Evolutionary conservation across 2,113 vertebrate species (phyloP).

Genomic region (Bagarius yarrelli): DNA sequence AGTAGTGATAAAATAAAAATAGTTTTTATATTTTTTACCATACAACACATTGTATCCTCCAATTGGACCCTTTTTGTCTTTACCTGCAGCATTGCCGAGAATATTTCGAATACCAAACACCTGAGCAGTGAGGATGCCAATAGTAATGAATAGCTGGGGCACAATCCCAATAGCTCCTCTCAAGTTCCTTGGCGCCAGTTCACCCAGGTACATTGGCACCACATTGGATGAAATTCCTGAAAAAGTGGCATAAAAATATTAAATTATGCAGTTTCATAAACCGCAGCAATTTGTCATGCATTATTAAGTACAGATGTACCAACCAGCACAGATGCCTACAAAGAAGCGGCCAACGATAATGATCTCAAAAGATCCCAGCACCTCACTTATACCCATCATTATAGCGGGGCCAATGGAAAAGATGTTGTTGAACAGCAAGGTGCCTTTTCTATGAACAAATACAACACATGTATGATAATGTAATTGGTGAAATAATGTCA

Average conservation of each 20-base stretch:
- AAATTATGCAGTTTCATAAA: not conserved
- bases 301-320: slow-evolving; percentile 29
- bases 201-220: slow-evolving; percentile 96
- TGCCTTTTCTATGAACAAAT: slow-evolving; percentile 79
- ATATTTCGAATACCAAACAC: slow-evolving; percentile 78
- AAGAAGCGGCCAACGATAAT: slow-evolving; percentile 83
- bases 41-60: not conserved
- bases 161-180: slow-evolving; percentile 83
- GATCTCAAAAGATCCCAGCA: slow-evolving; percentile 79
- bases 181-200: slow-evolving; percentile 86
- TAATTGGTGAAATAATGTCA: not conserved
- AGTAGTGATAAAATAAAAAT: not conserved
- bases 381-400: slow-evolving; percentile 85
- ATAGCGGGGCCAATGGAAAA: slow-evolving; percentile 87
- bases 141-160: slow-evolving; percentile 88
- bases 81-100: slow-evolving; percentile 79
- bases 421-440: slow-evolving; percentile 90
- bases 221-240: slow-evolving; percentile 90
- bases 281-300: not conserved
- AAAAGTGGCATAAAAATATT: slow-evolving; percentile 4
- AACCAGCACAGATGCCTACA: slow-evolving; percentile 91
- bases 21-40: not conserved
- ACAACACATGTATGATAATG: not conserved
- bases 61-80: not conserved
- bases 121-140: slow-evolving; percentile 88